Evolutionary conservation across 2,888 invertebrate species (phyloP), one percentile per base, ranked within the genome.

Genomic region (Parasteatoda lunata): DNA sequence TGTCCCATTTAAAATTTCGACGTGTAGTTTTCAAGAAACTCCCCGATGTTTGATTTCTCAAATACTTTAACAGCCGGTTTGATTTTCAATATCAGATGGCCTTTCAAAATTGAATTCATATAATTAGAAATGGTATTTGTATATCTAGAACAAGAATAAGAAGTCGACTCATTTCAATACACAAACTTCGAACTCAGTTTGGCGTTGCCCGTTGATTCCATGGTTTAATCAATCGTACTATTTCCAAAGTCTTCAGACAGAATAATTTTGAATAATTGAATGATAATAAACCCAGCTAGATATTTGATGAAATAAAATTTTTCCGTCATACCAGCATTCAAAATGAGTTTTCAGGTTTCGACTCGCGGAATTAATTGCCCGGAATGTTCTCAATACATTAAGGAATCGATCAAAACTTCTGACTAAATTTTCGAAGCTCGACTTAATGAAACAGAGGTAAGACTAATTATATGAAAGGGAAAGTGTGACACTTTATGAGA

Each of bases 181-280:
- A 30, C 30, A 30, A 30, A 30, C 30, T 30, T 30, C 30, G 30
- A 30, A 30, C 2, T 30, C 30, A 30, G 30, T 30, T 30, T 30
- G 30, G 30, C 30, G 30, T 30, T 30, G 30, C 1, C 30, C 30
- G 30, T 30, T 30, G 30, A 30, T 30, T 30, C 30, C 30, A 30
- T 30, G 30, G 30, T 30, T 30, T 30, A 30, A 30, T 30, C 30
- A 30, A 30, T 30, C 30, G 30, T 30, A 30, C 30, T 30, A 30
- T 30, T 30, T 30, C 30, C 30, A 30, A 30, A 30, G 30, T 30
- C 30, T 30, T 0, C 30, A 30, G 30, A 30, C 30, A 59, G 59
- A 59, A 59, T 59, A 59, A 30, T 59, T 54, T 59, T 59, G 59
- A 59, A 59, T 59, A 59, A 59, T 59, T 59, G 59, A 59, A 59